A percentile compares a stretch with the other conserved stretches of the same genome.
These are phyloP conservation scores for Ectropis grisescens DNA, from an alignment of 1,140 invertebrate genomes.

Conservation along the genomic window DNA sequence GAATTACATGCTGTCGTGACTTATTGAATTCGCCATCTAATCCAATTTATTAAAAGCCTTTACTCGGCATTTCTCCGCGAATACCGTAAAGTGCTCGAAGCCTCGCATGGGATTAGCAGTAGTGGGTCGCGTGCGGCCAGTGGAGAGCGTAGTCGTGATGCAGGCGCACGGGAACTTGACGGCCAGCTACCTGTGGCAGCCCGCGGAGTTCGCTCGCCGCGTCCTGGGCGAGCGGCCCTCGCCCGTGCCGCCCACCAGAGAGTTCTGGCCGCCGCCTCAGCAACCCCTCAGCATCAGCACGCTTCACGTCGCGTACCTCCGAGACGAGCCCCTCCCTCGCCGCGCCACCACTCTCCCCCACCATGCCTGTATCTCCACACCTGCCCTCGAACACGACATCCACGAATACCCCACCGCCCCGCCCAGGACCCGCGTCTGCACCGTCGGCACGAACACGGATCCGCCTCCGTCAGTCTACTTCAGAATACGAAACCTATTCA, in stretches of 20 bases:
- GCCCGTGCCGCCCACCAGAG: slow-evolving; percentile 52
- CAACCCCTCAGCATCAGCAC: slow-evolving; percentile 56
- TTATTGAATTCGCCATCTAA: slow-evolving; percentile 6
- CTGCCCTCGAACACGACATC: slow-evolving; percentile 21
- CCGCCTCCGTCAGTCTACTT: slow-evolving; percentile 31
- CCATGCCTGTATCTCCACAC: slow-evolving; percentile 29
- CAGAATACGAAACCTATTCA: slow-evolving; percentile 22
- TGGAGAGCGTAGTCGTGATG: slow-evolving; percentile 43
- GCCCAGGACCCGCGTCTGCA: slow-evolving; percentile 28
- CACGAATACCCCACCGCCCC: background rate
- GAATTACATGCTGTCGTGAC: slow-evolving; percentile 8
- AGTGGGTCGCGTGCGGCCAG: slow-evolving; percentile 30
- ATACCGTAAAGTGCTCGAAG: slow-evolving; percentile 50
- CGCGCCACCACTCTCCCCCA: slow-evolving; percentile 35
- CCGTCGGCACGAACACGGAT: slow-evolving; percentile 58
- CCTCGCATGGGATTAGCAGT: slow-evolving; percentile 59
- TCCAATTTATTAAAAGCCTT: slow-evolving; percentile 47
- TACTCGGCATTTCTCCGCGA: slow-evolving; percentile 33
- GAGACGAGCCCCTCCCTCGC: slow-evolving; percentile 35
- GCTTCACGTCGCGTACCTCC: slow-evolving; percentile 48
- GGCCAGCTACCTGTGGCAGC: slow-evolving; percentile 55
- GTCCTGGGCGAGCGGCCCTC: slow-evolving; percentile 55
- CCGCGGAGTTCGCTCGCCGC: slow-evolving; percentile 48
- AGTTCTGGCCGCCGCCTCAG: slow-evolving; percentile 46
- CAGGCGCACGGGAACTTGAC: slow-evolving; percentile 55